A percentile compares a stretch with the other conserved stretches of the same genome.
Conservation (phyloP, 2,888 invertebrate species). For the Sphinx pinastri region DNA sequence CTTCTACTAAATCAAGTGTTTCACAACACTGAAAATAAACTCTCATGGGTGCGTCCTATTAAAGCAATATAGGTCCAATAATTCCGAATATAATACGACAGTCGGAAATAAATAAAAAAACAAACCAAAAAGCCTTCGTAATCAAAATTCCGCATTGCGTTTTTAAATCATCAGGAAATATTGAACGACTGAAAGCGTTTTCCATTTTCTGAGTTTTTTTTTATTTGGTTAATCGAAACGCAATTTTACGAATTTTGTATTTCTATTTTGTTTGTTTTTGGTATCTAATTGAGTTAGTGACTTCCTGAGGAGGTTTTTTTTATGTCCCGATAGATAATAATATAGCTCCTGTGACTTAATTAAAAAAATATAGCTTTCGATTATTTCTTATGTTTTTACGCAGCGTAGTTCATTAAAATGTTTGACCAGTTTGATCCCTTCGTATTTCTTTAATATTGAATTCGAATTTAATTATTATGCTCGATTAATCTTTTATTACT, state of each 20-base stretch:
- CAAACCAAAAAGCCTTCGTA: slow-evolving; percentile 34
- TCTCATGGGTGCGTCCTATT: neutral
- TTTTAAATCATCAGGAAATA: slow-evolving; percentile 38
- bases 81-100: slow-evolving; percentile 31
- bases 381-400: too few species aligned
- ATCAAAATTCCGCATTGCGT: slow-evolving; percentile 36
- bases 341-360: too few species aligned
- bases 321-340: neutral
- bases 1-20: neutral
- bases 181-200: slow-evolving; percentile 18
- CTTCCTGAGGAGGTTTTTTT: neutral
- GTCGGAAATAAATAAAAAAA: slow-evolving; percentile 36
- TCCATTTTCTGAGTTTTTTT: slow-evolving; percentile 11
- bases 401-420: too few species aligned
- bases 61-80: neutral
- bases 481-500: too few species aligned
- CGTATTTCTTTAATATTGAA: too few species aligned
- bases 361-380: too few species aligned
- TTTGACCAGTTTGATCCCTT: too few species aligned
- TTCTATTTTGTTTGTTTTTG: neutral
- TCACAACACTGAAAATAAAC: neutral
- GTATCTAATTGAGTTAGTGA: slow-evolving; percentile 4
- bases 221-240: neutral
- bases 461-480: too few species aligned
- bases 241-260: slow-evolving; percentile 3